Conservation (phyloP, 2,797 vertebrate species). For the Saxicola maurus region DNA sequence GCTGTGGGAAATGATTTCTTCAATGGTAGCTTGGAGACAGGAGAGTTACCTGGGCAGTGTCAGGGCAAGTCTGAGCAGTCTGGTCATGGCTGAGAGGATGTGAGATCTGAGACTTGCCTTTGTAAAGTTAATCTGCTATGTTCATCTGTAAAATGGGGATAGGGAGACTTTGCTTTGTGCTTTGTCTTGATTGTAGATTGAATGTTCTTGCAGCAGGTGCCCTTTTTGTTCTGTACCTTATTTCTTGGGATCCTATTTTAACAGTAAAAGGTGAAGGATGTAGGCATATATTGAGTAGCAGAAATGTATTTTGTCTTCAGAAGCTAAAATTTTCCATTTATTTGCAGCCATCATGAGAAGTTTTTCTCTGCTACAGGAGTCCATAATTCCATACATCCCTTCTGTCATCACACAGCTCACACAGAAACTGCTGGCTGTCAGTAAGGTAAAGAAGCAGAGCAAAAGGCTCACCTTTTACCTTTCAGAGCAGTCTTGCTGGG, state of each 20-base stretch:
- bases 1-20: not conserved
- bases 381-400: constrained; percentile 93
- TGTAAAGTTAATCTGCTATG: not conserved
- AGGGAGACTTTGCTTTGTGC: not conserved
- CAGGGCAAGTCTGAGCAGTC: not conserved
- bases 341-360: constrained; percentile 96
- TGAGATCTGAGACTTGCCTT: not conserved
- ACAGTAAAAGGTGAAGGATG: not conserved
- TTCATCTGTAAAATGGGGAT: not conserved
- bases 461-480: not conserved
- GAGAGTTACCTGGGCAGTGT: not conserved
- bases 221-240: not conserved
- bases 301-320: not conserved
- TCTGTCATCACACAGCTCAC: constrained; percentile 94
- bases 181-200: not conserved
- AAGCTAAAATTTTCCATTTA: constrained; percentile 10
- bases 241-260: not conserved
- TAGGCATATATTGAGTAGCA: not conserved
- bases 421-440: constrained; percentile 93
- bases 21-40: not conserved
- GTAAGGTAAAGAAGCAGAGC: constrained; percentile 83
- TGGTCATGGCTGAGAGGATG: not conserved
- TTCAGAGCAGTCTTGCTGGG: not conserved
- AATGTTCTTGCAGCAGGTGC: not conserved
- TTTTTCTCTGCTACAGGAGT: constrained; percentile 95